A percentile compares a stretch with the other conserved stretches of the same genome.
phyloP scores from a whole-genome alignment of 1,140 invertebrate genomes.

The Achroia grisella region DNA sequence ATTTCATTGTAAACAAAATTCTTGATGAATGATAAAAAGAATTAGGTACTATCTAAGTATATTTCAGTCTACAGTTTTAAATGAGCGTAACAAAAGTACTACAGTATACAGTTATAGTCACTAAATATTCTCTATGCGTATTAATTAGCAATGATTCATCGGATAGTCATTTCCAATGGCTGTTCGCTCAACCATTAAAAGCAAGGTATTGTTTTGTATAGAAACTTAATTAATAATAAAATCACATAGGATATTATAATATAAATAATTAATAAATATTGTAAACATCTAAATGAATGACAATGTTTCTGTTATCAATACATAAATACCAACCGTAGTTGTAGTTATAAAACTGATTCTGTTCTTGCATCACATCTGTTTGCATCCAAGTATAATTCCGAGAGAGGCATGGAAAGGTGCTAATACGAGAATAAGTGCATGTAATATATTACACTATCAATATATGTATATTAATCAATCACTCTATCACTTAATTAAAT shows the following conservation, averaged over 20 bases:
- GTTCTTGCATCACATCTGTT: background rate
- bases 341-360: conserved; percentile 6
- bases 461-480: too few relatives aligned
- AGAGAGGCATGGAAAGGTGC: background rate
- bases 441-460: background rate
- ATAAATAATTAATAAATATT: too few relatives aligned
- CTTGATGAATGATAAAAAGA: conserved; percentile 15
- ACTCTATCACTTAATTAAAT: too few relatives aligned
- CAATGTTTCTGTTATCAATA: too few relatives aligned
- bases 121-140: conserved; percentile 10
- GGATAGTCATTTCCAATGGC: too few relatives aligned
- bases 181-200: too few relatives aligned
- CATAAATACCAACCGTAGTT: background rate
- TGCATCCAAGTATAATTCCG: background rate
- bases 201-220: too few relatives aligned
- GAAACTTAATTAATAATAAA: too few relatives aligned
- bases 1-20: too few relatives aligned
- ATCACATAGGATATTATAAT: too few relatives aligned
- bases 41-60: conserved; percentile 24
- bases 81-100: conserved; percentile 10
- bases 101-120: conserved; percentile 11
- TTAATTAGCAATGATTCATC: conserved; percentile 5
- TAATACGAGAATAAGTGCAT: background rate
- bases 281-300: too few relatives aligned
- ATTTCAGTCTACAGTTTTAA: conserved; percentile 13